A percentile compares a stretch with the other conserved stretches of the same genome.
These are phyloP conservation scores for Eilema sororculum DNA, from an alignment of 2,888 invertebrate genomes.

Conservation along the genomic window DNA sequence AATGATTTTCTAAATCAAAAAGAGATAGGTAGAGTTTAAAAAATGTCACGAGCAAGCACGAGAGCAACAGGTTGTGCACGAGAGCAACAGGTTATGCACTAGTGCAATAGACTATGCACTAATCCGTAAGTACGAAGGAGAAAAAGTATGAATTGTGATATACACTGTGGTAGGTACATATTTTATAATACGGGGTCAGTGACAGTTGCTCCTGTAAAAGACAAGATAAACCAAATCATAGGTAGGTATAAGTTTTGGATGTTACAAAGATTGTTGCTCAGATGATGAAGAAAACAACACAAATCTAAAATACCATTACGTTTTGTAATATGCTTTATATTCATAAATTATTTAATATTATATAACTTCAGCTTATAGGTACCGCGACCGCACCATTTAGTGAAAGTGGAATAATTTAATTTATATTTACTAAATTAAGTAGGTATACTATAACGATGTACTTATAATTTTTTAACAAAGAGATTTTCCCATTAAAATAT, in stretches of 20 bases:
- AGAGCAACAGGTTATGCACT: too few relatives aligned
- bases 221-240: background rate
- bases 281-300: background rate
- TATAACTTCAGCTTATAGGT: background rate
- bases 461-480: too few relatives aligned
- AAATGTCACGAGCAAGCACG: too few relatives aligned
- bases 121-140: too few relatives aligned
- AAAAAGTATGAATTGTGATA: too few relatives aligned
- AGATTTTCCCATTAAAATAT: too few relatives aligned
- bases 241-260: too few relatives aligned
- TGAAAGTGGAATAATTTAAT: constrained; percentile 2
- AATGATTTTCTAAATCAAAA: background rate
- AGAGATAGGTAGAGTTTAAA: background rate
- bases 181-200: background rate
- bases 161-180: too few relatives aligned
- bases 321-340: background rate
- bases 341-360: constrained; percentile 2
- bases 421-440: background rate
- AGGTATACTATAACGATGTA: too few relatives aligned
- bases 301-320: background rate
- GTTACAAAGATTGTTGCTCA: background rate
- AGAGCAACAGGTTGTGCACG: too few relatives aligned
- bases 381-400: background rate
- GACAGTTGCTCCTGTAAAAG: background rate
- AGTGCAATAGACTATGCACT: too few relatives aligned